These are phyloP conservation scores for Pycnonotus jocosus DNA, from an alignment of 2,113 vertebrate species.

Conservation along the genomic window DNA sequence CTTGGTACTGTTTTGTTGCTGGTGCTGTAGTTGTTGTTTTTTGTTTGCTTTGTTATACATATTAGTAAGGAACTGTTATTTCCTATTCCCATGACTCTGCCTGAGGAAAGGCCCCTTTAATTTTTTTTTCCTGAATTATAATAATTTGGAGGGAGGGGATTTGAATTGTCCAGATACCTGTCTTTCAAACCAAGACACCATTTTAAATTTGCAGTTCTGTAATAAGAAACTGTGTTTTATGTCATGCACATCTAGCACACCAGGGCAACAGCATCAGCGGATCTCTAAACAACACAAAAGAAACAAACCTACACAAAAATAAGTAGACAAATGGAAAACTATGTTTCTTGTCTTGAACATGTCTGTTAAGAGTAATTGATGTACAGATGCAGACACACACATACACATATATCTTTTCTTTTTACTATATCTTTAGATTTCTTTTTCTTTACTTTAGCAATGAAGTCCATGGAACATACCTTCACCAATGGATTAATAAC, in stretches of 20 bases:
- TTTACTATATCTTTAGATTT: not conserved
- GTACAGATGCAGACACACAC: not conserved
- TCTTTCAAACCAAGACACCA: too few relatives aligned
- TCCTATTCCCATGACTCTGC: too few relatives aligned
- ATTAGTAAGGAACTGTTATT: too few relatives aligned
- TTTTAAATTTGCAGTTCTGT: not conserved
- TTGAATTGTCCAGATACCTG: too few relatives aligned
- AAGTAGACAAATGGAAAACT: slow-evolving; percentile 10
- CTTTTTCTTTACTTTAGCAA: slow-evolving; percentile 40
- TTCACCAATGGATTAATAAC: slow-evolving; percentile 97
- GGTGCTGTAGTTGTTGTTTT: too few relatives aligned
- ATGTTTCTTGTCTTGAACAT: not conserved
- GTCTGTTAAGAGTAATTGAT: not conserved
- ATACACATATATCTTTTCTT: not conserved
- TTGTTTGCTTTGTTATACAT: too few relatives aligned
- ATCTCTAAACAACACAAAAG: not conserved
- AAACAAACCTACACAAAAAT: slow-evolving; percentile 3
- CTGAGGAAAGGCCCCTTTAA: too few relatives aligned
- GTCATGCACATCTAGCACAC: not conserved
- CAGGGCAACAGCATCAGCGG: not conserved
- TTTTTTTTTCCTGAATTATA: too few relatives aligned
- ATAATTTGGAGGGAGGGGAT: too few relatives aligned
- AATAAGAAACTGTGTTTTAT: not conserved
- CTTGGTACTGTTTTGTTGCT: too few relatives aligned
- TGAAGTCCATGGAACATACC: slow-evolving; percentile 80